These are phyloP conservation scores for Protobothrops flavoviridis DNA, from an alignment of 2,113 vertebrate genomes.

Conservation along the genomic window DNA sequence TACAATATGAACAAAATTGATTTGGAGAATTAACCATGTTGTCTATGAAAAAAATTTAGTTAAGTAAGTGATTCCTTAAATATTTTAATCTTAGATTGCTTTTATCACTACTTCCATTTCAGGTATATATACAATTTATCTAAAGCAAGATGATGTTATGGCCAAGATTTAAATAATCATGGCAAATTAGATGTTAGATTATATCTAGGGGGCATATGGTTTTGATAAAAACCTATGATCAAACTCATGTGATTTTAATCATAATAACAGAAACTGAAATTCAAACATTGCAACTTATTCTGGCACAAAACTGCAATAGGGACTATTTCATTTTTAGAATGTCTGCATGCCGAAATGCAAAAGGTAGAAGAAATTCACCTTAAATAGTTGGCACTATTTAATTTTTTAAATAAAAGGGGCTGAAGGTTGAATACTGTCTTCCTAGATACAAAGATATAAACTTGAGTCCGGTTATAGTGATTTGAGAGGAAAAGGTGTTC, in stretches of 20 bases:
- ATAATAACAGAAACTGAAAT: not conserved
- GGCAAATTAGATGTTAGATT: not conserved
- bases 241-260: not conserved
- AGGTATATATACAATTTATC: not conserved
- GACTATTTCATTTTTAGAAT: not conserved
- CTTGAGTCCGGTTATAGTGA: not conserved
- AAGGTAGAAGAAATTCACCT: not conserved
- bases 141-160: not conserved
- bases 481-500: not conserved
- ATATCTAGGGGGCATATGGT: not conserved
- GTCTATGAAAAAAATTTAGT: not conserved
- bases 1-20: conserved; percentile 9
- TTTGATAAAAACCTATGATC: not conserved
- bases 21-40: not conserved
- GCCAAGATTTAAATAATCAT: not conserved
- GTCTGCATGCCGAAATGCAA: not conserved
- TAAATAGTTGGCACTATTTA: not conserved
- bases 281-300: not conserved
- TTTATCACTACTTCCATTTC: not conserved
- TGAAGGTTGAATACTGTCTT: not conserved
- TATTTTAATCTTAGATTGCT: not conserved
- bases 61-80: not conserved
- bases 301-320: not conserved
- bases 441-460: not conserved
- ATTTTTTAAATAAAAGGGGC: not conserved